phyloP scores from a whole-genome alignment of 1,140 invertebrate species.

The Cydia fagiglandana region DNA sequence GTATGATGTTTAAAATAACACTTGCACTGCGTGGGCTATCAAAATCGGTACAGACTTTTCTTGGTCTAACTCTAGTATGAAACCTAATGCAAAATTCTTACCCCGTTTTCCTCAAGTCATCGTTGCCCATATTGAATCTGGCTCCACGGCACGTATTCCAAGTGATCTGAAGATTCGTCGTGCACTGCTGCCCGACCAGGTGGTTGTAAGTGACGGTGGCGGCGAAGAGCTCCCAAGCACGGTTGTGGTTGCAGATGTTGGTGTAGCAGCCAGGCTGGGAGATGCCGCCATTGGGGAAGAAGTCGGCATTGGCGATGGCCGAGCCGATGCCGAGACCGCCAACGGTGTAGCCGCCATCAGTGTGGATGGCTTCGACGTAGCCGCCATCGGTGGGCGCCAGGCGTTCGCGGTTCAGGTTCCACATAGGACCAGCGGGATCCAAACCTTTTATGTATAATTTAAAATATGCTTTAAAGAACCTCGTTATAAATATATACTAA shows the following conservation, averaged over 20 bases:
- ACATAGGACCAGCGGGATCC: constrained; percentile 85
- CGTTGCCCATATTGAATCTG: constrained; percentile 30
- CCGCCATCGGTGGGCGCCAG: constrained; percentile 77
- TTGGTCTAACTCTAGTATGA: no score
- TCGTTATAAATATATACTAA: no score
- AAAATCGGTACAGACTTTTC: background rate
- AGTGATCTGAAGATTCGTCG: constrained; percentile 27
- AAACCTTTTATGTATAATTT: constrained; percentile 70
- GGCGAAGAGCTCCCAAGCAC: constrained; percentile 81
- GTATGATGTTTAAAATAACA: no score
- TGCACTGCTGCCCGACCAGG: constrained; percentile 24
- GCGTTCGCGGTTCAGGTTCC: constrained; percentile 76
- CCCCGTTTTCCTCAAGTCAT: constrained; percentile 34
- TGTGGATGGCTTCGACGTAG: constrained; percentile 87
- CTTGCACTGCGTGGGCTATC: no score
- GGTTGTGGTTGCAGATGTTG: constrained; percentile 81
- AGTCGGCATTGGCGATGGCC: constrained; percentile 81
- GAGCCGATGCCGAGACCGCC: constrained; percentile 74
- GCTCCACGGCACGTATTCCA: constrained; percentile 33
- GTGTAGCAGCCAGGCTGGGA: constrained; percentile 72
- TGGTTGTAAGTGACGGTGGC: constrained; percentile 45
- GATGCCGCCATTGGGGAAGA: constrained; percentile 88
- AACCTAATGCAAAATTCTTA: background rate
- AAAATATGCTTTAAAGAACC: no score
- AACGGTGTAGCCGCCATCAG: constrained; percentile 82